phyloP scores from a whole-genome alignment of 2,113 vertebrate genomes.

The Microcebus lehilahytsara region DNA sequence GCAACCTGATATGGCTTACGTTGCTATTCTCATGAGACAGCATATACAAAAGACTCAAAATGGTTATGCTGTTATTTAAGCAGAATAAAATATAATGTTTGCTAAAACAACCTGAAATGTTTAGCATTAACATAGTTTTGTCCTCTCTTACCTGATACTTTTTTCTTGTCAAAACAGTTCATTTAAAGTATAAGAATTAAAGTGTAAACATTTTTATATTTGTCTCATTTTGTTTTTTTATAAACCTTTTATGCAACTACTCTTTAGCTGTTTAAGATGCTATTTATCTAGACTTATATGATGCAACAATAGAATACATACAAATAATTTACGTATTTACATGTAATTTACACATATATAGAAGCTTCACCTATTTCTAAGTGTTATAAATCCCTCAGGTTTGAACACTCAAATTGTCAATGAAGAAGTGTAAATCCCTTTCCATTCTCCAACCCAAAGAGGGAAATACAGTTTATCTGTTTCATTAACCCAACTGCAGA shows the following conservation, averaged over 20 bases:
- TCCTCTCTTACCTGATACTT: neutral
- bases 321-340: neutral
- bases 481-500: neutral
- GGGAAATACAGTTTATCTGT: neutral
- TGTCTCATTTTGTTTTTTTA: neutral
- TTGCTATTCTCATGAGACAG: neutral
- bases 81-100: conserved; percentile 14
- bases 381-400: neutral
- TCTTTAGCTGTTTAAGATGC: neutral
- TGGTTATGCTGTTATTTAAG: neutral
- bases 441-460: neutral
- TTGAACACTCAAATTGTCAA: neutral
- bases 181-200: conserved; percentile 32
- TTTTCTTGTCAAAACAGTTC: neutral
- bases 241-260: neutral
- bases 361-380: neutral
- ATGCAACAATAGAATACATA: neutral
- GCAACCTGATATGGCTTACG: neutral
- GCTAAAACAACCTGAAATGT: neutral
- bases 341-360: neutral
- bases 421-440: neutral
- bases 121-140: neutral
- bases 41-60: neutral
- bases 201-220: neutral
- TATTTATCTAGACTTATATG: neutral